Percentiles rank a stretch among this genome's conserved stretches.
Conservation (phyloP, 2,797 vertebrate genomes). For the Xenopus petersii region DNA sequence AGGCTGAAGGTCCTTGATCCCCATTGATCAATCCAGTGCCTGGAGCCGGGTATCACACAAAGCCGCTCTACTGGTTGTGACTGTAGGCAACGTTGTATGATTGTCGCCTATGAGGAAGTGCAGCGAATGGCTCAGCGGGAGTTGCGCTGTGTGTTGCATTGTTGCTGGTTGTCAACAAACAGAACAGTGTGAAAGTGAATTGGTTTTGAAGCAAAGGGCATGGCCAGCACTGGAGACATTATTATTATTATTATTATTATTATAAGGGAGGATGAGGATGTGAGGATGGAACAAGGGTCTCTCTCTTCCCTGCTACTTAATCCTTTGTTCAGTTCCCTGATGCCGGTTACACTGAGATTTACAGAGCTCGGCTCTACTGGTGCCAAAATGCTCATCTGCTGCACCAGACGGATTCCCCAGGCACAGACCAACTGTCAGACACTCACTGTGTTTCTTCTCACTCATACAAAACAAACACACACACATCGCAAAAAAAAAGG, state of each 20-base stretch:
- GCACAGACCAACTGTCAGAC: neutral
- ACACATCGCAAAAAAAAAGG: no score
- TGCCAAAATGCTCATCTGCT: slow-evolving; percentile 36
- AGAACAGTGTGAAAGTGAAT: slow-evolving; percentile 12
- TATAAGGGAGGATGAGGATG: neutral
- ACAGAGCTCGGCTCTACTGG: slow-evolving; percentile 26
- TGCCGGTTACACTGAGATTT: slow-evolving; percentile 35
- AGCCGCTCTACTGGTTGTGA: slow-evolving; percentile 19
- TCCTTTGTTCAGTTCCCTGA: slow-evolving; percentile 40
- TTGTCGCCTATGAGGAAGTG: slow-evolving; percentile 25
- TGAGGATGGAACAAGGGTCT: slow-evolving; percentile 8
- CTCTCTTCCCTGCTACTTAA: slow-evolving; percentile 11
- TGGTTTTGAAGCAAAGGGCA: neutral
- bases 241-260: neutral
- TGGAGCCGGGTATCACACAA: neutral
- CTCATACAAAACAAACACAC: neutral
- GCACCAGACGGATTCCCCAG: slow-evolving; percentile 18
- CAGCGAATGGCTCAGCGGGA: slow-evolving; percentile 18
- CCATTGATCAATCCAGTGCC: neutral
- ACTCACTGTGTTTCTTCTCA: neutral
- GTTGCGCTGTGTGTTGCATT: slow-evolving; percentile 28
- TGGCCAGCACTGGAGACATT: neutral
- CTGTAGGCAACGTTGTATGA: slow-evolving; percentile 14
- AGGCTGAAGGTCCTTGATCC: neutral
- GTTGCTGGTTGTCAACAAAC: slow-evolving; percentile 35